A percentile compares a stretch with the other conserved stretches of the same genome.
phyloP scores from a whole-genome alignment of 2,888 invertebrate species.

The Agonopterix arenella region DNA sequence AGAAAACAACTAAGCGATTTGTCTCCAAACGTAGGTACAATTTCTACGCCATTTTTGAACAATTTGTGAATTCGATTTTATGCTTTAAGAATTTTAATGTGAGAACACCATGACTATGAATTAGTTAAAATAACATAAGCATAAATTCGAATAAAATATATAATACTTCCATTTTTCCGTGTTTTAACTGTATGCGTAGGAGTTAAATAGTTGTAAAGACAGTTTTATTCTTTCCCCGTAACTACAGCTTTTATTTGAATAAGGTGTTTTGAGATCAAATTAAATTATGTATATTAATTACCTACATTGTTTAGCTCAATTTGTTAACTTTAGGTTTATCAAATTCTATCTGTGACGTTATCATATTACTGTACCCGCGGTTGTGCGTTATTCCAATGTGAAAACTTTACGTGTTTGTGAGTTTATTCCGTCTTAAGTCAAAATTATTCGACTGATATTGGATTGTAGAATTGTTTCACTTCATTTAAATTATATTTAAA shows the following conservation, averaged over 20 bases:
- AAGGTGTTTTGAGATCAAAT: slow-evolving; percentile 8
- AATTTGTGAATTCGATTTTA: slow-evolving; percentile 37
- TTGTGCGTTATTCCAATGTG: slow-evolving; percentile 59
- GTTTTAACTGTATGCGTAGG: neutral
- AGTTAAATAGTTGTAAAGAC: slow-evolving; percentile 4
- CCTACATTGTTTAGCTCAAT: slow-evolving; percentile 54
- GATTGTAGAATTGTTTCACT: slow-evolving; percentile 27
- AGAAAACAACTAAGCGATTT: slow-evolving; percentile 18
- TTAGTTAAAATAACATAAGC: slow-evolving; percentile 21
- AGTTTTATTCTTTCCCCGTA: neutral
- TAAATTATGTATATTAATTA: slow-evolving; percentile 6
- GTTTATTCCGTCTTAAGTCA: slow-evolving; percentile 61
- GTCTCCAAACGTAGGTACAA: slow-evolving; percentile 29
- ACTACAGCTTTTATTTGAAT: slow-evolving; percentile 3
- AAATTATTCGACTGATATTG: slow-evolving; percentile 52
- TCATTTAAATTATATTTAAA: slow-evolving; percentile 4
- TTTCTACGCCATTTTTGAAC: slow-evolving; percentile 26
- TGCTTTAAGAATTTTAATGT: slow-evolving; percentile 27
- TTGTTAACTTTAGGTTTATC: slow-evolving; percentile 57
- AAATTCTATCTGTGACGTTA: slow-evolving; percentile 47
- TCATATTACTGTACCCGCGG: slow-evolving; percentile 42
- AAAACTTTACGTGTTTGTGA: slow-evolving; percentile 42
- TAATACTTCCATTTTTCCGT: slow-evolving; percentile 19
- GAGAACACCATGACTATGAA: slow-evolving; percentile 41
- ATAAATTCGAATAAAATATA: slow-evolving; percentile 41